These are phyloP conservation scores for Coryphaenoides rupestris DNA, from an alignment of 2,113 vertebrate genomes.

Conservation along the genomic window DNA sequence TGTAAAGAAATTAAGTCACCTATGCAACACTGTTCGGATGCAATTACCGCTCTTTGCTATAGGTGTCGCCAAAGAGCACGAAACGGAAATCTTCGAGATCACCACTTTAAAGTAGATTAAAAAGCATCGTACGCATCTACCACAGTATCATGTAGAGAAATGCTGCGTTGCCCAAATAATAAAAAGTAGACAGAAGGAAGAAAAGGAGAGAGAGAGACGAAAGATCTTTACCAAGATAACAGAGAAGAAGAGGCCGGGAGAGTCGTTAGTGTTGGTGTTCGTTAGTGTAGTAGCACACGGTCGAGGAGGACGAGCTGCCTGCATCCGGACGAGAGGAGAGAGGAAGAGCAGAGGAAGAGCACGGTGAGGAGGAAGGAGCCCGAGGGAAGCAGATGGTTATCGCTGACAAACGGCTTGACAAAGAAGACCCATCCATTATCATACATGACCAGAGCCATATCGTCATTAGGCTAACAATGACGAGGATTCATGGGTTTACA, in stretches of 20 bases:
- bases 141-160: not conserved
- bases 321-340: slow-evolving; percentile 23
- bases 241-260: slow-evolving; percentile 56
- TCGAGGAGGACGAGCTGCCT: slow-evolving; percentile 71
- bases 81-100: no score
- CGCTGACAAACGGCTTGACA: slow-evolving; percentile 10
- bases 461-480: slow-evolving; percentile 10
- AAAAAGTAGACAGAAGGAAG: slow-evolving; percentile 4
- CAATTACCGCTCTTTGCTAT: no score
- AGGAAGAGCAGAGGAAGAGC: slow-evolving; percentile 37
- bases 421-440: slow-evolving; percentile 12
- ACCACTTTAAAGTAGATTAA: no score
- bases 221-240: slow-evolving; percentile 56
- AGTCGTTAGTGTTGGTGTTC: slow-evolving; percentile 77
- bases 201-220: slow-evolving; percentile 14
- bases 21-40: no score
- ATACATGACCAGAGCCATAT: slow-evolving; percentile 10
- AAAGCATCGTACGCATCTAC: no score
- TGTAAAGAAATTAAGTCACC: no score
- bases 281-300: slow-evolving; percentile 72
- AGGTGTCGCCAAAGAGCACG: no score
- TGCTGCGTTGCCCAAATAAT: not conserved
- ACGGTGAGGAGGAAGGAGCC: slow-evolving; percentile 2
- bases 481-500: slow-evolving; percentile 19
- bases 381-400: slow-evolving; percentile 44